phyloP scores from a whole-genome alignment of 2,113 vertebrate genomes.

The Nothobranchius kuhntae region DNA sequence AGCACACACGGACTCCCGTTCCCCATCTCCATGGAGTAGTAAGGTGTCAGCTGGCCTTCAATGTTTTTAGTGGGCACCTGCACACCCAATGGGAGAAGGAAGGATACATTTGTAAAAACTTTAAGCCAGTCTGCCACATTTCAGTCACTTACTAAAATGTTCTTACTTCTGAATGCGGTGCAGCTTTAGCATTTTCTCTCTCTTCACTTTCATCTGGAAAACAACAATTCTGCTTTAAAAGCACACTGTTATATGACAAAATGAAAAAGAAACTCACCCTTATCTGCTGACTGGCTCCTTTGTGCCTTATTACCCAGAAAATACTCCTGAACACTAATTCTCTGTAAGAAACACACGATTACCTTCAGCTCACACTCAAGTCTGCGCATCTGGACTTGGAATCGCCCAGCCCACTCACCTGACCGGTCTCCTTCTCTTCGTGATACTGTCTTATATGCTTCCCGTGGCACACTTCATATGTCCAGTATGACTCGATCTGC shows the following conservation, averaged over 20 bases:
- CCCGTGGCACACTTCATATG: conserved; percentile 96
- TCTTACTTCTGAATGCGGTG: conserved; percentile 64
- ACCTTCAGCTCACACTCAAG: background rate
- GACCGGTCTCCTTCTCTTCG: conserved; percentile 96
- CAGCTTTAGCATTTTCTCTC: conserved; percentile 46
- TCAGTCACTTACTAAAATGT: background rate
- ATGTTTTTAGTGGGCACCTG: conserved; percentile 89
- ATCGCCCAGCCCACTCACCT: conserved; percentile 79
- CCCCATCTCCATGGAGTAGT: conserved; percentile 90
- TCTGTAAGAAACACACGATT: conserved; percentile 75
- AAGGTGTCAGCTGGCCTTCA: conserved; percentile 96
- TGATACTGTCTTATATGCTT: conserved; percentile 97
- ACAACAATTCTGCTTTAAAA: background rate
- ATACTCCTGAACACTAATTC: conserved; percentile 95
- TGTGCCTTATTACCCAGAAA: conserved; percentile 88
- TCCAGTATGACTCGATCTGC: conserved; percentile 99
- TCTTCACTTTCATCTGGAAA: conserved; percentile 60
- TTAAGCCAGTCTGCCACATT: background rate
- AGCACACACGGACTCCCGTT: conserved; percentile 93
- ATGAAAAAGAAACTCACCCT: conserved; percentile 77
- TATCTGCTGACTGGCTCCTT: conserved; percentile 78
- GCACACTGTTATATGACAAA: background rate
- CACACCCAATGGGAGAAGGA: background rate
- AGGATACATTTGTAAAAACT: background rate
- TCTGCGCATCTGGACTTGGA: conserved; percentile 9